Percentiles rank a stretch among this genome's conserved stretches.
These are phyloP conservation scores for Malacoctenus gilli DNA, from an alignment of 2,797 vertebrate genomes.

Conservation along the genomic window DNA sequence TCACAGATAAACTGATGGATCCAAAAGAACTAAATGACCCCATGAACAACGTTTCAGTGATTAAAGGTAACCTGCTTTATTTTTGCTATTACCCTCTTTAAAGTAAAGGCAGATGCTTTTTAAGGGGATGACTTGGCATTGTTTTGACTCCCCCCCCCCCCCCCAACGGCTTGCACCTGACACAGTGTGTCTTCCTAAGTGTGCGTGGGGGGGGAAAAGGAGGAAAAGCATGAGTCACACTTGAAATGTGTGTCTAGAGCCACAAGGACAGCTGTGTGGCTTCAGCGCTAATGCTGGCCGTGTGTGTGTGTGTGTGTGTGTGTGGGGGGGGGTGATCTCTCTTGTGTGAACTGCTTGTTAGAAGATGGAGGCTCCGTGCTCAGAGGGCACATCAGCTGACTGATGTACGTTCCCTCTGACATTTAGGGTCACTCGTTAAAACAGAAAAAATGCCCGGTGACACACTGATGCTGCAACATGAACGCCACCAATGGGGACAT, in stretches of 20 bases:
- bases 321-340: conserved; percentile 42
- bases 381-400: conserved; percentile 39
- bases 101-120: conserved; percentile 6
- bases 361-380: conserved; percentile 51
- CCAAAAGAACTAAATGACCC: conserved; percentile 77
- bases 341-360: conserved; percentile 48
- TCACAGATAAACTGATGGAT: conserved; percentile 79
- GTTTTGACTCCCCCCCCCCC: too few relatives aligned
- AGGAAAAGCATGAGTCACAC: conserved; percentile 60
- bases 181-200: too few relatives aligned
- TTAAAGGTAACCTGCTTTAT: conserved; percentile 77
- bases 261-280: conserved; percentile 28
- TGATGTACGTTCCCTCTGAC: conserved; percentile 18
- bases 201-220: not conserved
- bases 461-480: conserved; percentile 1
- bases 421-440: conserved; percentile 21
- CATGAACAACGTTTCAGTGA: conserved; percentile 75
- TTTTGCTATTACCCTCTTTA: too few relatives aligned
- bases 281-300: conserved; percentile 55
- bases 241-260: conserved; percentile 31
- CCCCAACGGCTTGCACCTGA: too few relatives aligned
- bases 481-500: conserved; percentile 3
- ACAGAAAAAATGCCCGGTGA: not conserved
- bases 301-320: too few relatives aligned
- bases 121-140: conserved; percentile 44